Evolutionary conservation across 2,797 vertebrate genomes (phyloP), one percentile per base, ranked within the genome.

Genomic region (Peromyscus attwateri): DNA sequence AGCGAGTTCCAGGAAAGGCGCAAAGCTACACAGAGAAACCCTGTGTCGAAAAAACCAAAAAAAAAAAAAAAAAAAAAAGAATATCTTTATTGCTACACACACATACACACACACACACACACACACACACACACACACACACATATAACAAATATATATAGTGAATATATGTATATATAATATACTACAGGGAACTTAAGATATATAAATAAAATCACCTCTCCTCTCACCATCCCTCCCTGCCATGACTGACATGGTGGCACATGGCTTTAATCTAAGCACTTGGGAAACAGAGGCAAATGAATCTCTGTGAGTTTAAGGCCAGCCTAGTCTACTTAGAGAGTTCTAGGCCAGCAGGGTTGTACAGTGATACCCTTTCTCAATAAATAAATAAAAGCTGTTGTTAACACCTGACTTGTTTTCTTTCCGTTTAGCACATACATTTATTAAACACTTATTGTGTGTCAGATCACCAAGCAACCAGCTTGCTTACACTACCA

Each of bases 141-240:
- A 43, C 40, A 68, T 34, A 70, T 34, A n/a, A 8, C 16, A 19
- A 70, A 21, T 37, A 68, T 40, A 70, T 70, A 70, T n/a, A n/a
- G 5, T 27, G 23, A 43, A 46, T 46, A 46, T 27, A 6, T 2
- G 73, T 46, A 23, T 73, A 1, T 62, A 6, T 60, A 1, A 19
- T 55, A 8, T 60, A 27, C 64, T 71, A 9, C 19, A 93, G 31
- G 49, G 75, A 94, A 92, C 92, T 29, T 66, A 89, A 43, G 71
- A 5, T 73, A 71, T n/a, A 12, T 88, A 92, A 88, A 19, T 90
- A 60, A 93, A 73, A 81, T 79, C 77, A 46, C n/a, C 73, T 94
- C 27, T 89, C 5, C n/a, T 76, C 60, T 92, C 52, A 83, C 55
- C 31, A 34, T 55, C 7, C 17, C 40, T 29, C 7, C 27, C 19